Percentiles rank a stretch among this genome's conserved stretches.
Conservation (phyloP, 2,888 invertebrate genomes). For the Stenchaetothrips biformis region DNA sequence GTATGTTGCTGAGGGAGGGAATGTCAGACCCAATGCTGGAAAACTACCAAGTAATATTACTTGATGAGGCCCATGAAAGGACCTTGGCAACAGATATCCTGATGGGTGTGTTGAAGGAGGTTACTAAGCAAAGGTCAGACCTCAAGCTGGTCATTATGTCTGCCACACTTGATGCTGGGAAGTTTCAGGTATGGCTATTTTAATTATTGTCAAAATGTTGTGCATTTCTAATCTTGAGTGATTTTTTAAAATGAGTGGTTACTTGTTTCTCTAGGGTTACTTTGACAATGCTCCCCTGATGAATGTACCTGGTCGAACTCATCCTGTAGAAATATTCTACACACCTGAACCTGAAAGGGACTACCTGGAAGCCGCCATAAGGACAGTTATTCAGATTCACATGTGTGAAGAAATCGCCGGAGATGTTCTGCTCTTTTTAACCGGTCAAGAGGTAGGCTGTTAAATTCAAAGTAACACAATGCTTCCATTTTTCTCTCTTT, state of each 20-base stretch:
- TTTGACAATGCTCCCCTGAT: conserved; percentile 97
- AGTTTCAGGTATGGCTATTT: conserved; percentile 66
- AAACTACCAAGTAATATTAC: conserved; percentile 87
- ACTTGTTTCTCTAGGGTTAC: conserved; percentile 63
- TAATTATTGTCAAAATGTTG: not conserved
- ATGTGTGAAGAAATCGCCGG: conserved; percentile 91
- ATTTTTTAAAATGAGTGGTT: conserved; percentile 13
- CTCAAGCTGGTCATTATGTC: conserved; percentile 98
- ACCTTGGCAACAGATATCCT: conserved; percentile 97
- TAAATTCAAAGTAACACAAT: not conserved
- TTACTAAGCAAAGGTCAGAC: conserved; percentile 85
- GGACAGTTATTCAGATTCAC: conserved; percentile 96
- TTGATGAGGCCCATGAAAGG: conserved; percentile 98
- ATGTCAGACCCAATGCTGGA: conserved; percentile 99
- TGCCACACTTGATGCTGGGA: conserved; percentile 97
- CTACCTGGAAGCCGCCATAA: conserved; percentile 96
- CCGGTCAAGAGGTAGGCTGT: conserved; percentile 58
- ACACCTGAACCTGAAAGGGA: conserved; percentile 98
- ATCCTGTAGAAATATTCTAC: conserved; percentile 97
- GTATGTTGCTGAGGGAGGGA: conserved; percentile 98
- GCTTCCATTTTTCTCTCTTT: not conserved
- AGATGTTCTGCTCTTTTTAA: conserved; percentile 87
- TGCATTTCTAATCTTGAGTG: too few relatives aligned
- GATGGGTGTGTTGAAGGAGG: conserved; percentile 98
- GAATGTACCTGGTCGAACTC: conserved; percentile 95